Base-by-base conservation (phyloP, 2,888 invertebrate genomes). In the Troides aeacus region DNA sequence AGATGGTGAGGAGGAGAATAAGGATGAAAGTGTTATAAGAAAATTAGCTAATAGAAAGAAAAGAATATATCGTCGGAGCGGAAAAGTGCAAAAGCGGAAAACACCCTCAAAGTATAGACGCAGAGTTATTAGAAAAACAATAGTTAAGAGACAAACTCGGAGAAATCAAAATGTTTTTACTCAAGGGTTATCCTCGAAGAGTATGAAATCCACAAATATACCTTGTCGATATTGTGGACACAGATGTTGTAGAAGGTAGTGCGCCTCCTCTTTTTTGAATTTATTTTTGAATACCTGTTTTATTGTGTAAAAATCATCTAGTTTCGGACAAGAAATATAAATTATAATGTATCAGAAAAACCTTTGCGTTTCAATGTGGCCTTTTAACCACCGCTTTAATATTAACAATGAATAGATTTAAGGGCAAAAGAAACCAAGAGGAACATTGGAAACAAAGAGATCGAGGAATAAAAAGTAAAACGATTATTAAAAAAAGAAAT, bases 221-320 rank as follows among this genome's bases (percentile, higher is more conserved):
- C 21, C 57, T 23, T 58, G 57, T 58, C 57, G 23, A 58, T 58
- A n/a, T 24, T 58, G 57, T 58, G 57, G 57, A n/a, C 57, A 58
- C 23, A 18, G 57, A 23, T 58, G 57, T 58, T 58, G 57, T 15
- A 58, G 23, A 58, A 58, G 57, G 57, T 58, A 58, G 23, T 58
- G 21, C 23, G 21, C 2, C 23, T 58, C n/a, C n/a, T 53, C 53
- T n/a, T 53, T 53, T 53, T 7, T 53, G 1, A 53, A 53, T n/a
- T 53, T n/a, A 7, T 53, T 53, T n/a, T n/a, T 53, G 53, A 53
- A n/a, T 53, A n/a, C n/a, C 18, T 58, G 18, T 58, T 18, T 23
- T 21, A 5, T 58, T 58, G 15, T 23, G n/a, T 12, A 23, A 10
- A 23, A 23, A 24, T 23, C n/a, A 23, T 56, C 18, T 21, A 56